Conservation (phyloP, 1,140 invertebrate genomes). For the Bombyx mori region DNA sequence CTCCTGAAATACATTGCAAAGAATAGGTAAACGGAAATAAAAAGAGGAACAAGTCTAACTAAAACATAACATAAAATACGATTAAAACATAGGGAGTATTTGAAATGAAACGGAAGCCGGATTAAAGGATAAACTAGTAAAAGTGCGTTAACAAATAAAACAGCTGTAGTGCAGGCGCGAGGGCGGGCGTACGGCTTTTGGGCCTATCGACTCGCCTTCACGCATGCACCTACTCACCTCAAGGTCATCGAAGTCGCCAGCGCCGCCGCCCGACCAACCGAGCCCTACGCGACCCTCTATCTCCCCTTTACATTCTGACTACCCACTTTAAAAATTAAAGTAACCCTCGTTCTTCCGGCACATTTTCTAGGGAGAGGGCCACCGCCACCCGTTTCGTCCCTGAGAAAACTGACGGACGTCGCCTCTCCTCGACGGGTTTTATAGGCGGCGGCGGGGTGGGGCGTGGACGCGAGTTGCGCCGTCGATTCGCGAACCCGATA, state of each 20-base stretch:
- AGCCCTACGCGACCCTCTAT: constrained; percentile 31
- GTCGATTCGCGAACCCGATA: constrained; percentile 67
- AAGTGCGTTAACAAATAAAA: constrained; percentile 56
- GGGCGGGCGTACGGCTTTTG: constrained; percentile 43
- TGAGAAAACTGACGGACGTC: constrained; percentile 64
- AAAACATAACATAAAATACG: too few relatives aligned
- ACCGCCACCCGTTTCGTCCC: constrained; percentile 45
- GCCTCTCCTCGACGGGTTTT: constrained; percentile 45
- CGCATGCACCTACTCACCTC: constrained; percentile 56
- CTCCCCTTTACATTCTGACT: constrained; percentile 34
- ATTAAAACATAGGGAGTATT: background rate
- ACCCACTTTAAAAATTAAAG: constrained; percentile 40
- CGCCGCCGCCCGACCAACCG: constrained; percentile 25
- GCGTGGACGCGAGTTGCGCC: constrained; percentile 63
- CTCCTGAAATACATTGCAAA: too few relatives aligned
- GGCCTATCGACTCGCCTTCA: constrained; percentile 44
- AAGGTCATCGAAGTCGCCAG: constrained; percentile 37
- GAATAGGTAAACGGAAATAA: too few relatives aligned
- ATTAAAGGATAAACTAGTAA: constrained; percentile 6
- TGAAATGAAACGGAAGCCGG: background rate
- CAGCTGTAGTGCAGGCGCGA: constrained; percentile 62
- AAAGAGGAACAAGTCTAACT: too few relatives aligned
- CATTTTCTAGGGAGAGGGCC: constrained; percentile 42
- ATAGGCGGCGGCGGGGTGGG: constrained; percentile 55
- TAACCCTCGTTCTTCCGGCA: constrained; percentile 50